Conservation (phyloP, 2,888 invertebrate genomes). For the Nemoura dubitans region DNA sequence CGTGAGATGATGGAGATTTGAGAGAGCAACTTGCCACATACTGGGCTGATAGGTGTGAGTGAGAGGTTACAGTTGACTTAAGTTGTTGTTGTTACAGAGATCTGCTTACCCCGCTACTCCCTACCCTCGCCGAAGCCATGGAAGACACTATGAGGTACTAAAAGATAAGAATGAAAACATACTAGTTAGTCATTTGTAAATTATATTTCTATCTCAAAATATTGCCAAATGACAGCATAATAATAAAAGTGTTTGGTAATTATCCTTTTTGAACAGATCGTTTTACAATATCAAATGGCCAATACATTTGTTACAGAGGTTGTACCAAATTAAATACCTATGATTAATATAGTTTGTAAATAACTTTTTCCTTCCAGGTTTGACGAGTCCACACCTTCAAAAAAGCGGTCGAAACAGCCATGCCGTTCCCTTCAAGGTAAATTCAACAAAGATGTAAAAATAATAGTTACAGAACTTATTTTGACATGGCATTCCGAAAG, state of each 20-base stretch:
- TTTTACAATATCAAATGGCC: no score
- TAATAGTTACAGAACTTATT: not conserved
- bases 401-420: constrained; percentile 43
- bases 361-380: constrained; percentile 45
- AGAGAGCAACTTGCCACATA: not conserved
- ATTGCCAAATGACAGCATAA: not conserved
- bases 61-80: not conserved
- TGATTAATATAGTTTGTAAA: no score
- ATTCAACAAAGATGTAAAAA: no score
- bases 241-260: constrained; percentile 32
- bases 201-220: not conserved
- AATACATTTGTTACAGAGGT: no score
- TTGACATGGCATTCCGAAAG: not conserved
- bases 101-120: not conserved
- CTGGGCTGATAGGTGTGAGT: no score
- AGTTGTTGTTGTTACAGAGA: not conserved
- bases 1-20: not conserved
- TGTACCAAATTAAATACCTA: no score
- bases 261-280: no score
- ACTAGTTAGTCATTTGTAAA: not conserved
- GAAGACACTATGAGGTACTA: constrained; percentile 43
- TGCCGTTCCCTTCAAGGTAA: constrained; percentile 48
- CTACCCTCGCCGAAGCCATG: constrained; percentile 19
- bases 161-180: not conserved
- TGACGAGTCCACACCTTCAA: constrained; percentile 45